Conservation (phyloP, 2,888 invertebrate genomes). For the Synergus itoensis region DNA sequence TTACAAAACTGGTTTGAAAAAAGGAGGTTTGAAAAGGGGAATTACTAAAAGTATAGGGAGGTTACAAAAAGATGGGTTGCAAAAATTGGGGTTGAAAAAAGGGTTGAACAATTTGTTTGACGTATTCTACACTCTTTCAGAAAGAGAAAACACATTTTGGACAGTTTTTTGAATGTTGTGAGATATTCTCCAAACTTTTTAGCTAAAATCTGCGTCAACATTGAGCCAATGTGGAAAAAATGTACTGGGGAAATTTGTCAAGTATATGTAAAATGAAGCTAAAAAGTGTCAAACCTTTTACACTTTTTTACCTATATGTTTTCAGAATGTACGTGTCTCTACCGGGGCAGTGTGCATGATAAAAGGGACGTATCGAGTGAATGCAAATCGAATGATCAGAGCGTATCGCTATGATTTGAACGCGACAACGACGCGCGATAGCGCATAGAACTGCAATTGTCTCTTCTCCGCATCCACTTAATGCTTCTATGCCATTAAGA, state of each 20-base stretch:
- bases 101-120: no score
- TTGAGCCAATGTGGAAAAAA: neutral
- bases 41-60: no score
- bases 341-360: neutral
- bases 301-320: neutral
- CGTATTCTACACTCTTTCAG: no score
- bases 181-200: no score
- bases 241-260: neutral
- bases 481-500: conserved; percentile 27
- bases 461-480: conserved; percentile 37
- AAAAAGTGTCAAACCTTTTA: conserved; percentile 6
- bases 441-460: conserved; percentile 35
- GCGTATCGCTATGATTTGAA: conserved; percentile 11
- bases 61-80: no score
- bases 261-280: neutral
- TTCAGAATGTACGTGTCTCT: neutral
- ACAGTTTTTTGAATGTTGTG: no score
- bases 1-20: no score
- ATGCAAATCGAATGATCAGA: conserved; percentile 23
- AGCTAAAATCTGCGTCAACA: no score
- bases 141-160: no score
- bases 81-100: no score
- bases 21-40: no score
- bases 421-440: conserved; percentile 23
- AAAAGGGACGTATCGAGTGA: conserved; percentile 20